These are phyloP conservation scores for Lysandra coridon DNA, from an alignment of 2,888 invertebrate genomes.

Conservation along the genomic window DNA sequence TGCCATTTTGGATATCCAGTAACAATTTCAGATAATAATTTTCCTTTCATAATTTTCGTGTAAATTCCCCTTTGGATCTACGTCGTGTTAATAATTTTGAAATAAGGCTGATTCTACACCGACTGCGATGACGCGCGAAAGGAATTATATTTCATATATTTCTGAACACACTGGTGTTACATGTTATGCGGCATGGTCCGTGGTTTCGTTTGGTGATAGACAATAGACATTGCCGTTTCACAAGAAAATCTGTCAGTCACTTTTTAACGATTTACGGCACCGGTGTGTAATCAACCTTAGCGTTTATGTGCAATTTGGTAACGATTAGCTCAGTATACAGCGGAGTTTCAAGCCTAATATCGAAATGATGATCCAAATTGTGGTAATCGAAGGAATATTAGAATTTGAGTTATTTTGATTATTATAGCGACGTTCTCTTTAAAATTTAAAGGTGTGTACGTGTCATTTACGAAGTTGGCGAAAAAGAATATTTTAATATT, in stretches of 20 bases:
- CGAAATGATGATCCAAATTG: background rate
- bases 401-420: background rate
- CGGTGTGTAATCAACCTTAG: too few relatives aligned
- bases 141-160: too few relatives aligned
- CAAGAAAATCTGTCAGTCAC: too few relatives aligned
- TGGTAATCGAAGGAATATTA: background rate
- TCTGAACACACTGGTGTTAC: too few relatives aligned
- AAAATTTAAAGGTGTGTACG: too few relatives aligned
- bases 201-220: too few relatives aligned
- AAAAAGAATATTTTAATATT: too few relatives aligned
- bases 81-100: background rate
- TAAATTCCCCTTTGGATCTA: constrained; percentile 15
- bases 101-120: background rate
- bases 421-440: background rate
- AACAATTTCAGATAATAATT: background rate
- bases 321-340: constrained; percentile 8
- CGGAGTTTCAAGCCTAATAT: background rate
- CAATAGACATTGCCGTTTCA: too few relatives aligned
- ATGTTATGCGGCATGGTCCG: too few relatives aligned
- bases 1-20: background rate
- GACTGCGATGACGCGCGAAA: too few relatives aligned
- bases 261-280: too few relatives aligned
- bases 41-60: constrained; percentile 7
- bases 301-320: background rate
- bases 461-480: too few relatives aligned